phyloP scores from a whole-genome alignment of 2,797 vertebrate species.

The Poecile montanus region DNA sequence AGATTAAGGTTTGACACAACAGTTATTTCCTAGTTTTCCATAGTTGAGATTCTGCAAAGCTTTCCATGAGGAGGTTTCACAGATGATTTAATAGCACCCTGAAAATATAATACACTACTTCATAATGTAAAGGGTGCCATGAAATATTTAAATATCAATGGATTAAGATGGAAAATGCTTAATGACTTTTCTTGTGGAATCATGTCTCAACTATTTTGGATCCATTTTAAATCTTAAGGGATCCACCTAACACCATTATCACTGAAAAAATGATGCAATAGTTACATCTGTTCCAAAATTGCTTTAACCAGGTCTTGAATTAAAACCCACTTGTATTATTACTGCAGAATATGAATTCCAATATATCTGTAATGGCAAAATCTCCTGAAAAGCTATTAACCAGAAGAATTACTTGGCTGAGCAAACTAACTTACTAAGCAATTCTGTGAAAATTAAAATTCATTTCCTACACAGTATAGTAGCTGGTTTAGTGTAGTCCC shows the following conservation, averaged over 20 bases:
- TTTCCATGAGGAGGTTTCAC: not conserved
- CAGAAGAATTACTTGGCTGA: constrained; percentile 4
- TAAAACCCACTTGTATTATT: constrained; percentile 4
- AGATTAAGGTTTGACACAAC: not conserved
- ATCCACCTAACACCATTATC: not conserved
- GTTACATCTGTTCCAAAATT: not conserved
- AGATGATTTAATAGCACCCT: not conserved
- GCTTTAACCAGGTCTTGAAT: constrained; percentile 10
- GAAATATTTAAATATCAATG: constrained; percentile 34
- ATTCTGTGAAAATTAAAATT: constrained; percentile 47
- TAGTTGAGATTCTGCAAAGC: not conserved
- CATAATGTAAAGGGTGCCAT: not conserved
- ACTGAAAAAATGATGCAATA: not conserved
- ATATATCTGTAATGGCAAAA: not conserved
- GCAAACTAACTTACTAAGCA: constrained; percentile 10
- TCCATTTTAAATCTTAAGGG: constrained; percentile 12
- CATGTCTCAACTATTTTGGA: not conserved
- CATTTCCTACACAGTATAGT: not conserved
- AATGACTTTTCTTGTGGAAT: not conserved
- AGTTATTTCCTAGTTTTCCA: not conserved
- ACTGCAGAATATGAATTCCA: constrained; percentile 18
- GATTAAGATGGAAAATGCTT: constrained; percentile 8
- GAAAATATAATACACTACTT: not conserved
- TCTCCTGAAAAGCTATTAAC: constrained; percentile 32
- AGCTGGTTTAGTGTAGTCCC: not conserved